Base-by-base conservation (phyloP, 2,888 invertebrate genomes). In the Lapara coniferarum region DNA sequence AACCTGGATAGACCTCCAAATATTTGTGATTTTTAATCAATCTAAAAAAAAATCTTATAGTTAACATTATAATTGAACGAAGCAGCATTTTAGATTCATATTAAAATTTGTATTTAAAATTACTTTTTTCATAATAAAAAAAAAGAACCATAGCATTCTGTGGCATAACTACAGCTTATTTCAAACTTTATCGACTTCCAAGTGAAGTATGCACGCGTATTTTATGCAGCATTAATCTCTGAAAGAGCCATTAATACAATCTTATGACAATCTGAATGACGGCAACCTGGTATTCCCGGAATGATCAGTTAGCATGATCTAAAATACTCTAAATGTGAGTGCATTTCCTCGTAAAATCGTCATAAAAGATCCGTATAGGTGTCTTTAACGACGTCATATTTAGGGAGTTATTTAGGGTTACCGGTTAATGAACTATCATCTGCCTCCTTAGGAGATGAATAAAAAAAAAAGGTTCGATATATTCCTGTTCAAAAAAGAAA, bases 331-430 rank as follows among this genome's bases (percentile, higher is more conserved):
- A 14, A 69, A 55, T 66, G 53, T 63, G 66, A 69, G 69, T 69
- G 66, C 69, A 69, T 66, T 66, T 37, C 13, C 49, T 51, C 56
- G 44, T 69, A 69, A 69, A 69, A 58, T 44, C 49, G 49, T 25
- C 56, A 66, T 69, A 66, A 69, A 68, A 49, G 14, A 13, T 49
- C 12, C 49, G 30, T 63, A 66, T 69, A 66, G 56, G 66, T 69
- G 63, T 57, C 30, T 69, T 69, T 69, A 69, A 69, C 66, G 69
- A 57, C 66, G 44, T 56, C 56, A 69, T 66, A 69, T 69, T 66
- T 69, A 57, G 69, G 49, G 49, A 69, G 25, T 25, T 12, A 37
- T 1, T 37, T 37, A 66, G 66, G 66, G 25, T 44, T 69, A 14
- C 14, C 46, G 10, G 12, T 1, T 56, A 55, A 2, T 44, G 10